These are phyloP conservation scores for Eonycteris spelaea DNA, from an alignment of 2,113 vertebrate species.

Conservation along the genomic window DNA sequence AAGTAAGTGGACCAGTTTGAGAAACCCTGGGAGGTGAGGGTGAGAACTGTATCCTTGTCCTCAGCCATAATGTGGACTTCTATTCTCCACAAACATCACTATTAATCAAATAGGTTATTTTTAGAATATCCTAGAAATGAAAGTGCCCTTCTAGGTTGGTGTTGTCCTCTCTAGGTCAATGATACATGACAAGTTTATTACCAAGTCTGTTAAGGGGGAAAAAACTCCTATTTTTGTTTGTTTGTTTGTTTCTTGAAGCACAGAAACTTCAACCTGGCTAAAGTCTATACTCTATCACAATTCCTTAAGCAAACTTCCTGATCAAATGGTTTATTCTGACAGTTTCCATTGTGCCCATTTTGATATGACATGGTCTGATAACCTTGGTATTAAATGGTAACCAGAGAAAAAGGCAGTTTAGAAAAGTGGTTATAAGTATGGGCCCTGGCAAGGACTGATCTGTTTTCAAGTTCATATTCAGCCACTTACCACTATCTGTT, in stretches of 20 bases:
- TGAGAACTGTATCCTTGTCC: neutral
- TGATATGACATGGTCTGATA: neutral
- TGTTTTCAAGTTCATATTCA: neutral
- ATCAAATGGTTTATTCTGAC: neutral
- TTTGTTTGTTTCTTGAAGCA: neutral
- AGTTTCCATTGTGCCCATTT: neutral
- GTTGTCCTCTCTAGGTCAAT: constrained; percentile 40
- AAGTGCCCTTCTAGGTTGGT: constrained; percentile 41
- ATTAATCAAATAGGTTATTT: constrained; percentile 70
- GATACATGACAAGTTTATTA: constrained; percentile 31
- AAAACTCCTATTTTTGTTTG: neutral
- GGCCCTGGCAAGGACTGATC: neutral
- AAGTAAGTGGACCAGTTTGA: constrained; percentile 25
- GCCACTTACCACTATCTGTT: neutral
- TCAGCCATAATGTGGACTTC: neutral
- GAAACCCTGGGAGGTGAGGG: neutral
- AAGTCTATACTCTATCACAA: neutral
- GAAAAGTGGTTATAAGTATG: neutral
- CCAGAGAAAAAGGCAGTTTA: neutral
- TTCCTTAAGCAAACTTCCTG: neutral
- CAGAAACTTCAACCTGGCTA: neutral
- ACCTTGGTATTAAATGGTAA: neutral
- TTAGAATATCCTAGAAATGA: constrained; percentile 43
- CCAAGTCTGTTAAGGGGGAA: neutral
- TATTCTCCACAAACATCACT: neutral